Base-by-base conservation (phyloP, 64 coral and sea anemone species). In the Montipora foliosa region DNA sequence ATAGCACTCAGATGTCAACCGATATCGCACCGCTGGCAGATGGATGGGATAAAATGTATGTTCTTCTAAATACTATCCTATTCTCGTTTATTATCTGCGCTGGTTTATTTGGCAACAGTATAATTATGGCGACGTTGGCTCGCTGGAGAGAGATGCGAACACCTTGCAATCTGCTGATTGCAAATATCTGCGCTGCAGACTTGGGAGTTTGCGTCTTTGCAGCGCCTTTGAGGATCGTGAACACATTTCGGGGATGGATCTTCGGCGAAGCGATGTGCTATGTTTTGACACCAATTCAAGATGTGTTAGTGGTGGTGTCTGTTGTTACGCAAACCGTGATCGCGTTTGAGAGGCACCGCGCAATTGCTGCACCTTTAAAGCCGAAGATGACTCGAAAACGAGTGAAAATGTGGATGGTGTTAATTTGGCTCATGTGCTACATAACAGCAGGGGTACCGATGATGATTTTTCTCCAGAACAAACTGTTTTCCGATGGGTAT, bases 311-410 rank as follows among this genome's bases (percentile, higher is more conserved):
- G 8, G 79, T 83, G 10, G 92, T 97, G 4, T 97, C 95, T 19
- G 95, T 97, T 6, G 24, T 97, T 44, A 88, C 95, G 8, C 95
- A 97, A 8, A 97, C 95, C 21, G 80, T 80, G 14, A 97, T 97
- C 44, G 95, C 95, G 6, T 5, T 97, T 9, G 95, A 97, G 22
- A 91, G 95, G 64, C 80, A 97, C 46, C 92, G 95, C 58, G 95
- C 92, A 8, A 97, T 97, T 29, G 95, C 87, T 4, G 79, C 95
- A 12, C 95, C 95, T n/a, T 97, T 97, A 62, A 91, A 94, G 81
- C 44, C 78, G 72, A 94, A 88, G 51, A 91, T 94, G 19, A 88
- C 92, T 9, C 88, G 76, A 46, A 12, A 79, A 8, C 89, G 91
- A 48, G 89, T 94, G 12, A 94, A 82, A 53, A 84, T 87, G 44